Base-by-base conservation (phyloP, 1,140 invertebrate species). In the Aphidius gifuensis region DNA sequence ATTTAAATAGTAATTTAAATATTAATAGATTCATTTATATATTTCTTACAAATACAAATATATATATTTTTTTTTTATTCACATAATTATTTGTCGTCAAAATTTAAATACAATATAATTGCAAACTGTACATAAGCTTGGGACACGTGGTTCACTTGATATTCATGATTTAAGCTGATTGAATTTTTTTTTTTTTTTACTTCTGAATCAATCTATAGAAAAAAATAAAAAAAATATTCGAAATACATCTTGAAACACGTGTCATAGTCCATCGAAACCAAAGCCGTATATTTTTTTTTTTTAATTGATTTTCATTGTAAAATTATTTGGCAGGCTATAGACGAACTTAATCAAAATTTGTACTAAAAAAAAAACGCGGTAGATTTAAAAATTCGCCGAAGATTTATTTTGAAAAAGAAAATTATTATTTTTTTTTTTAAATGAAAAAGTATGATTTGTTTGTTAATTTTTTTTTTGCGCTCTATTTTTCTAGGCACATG, bases 191-290 rank as follows among this genome's bases (percentile, higher is more conserved):
- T 48, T 56, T 56, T 50, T 42, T 9, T 60, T 16, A 44, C n/a
- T 8, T 60, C 16, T 39, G 9, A 49, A 42, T 16, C 48, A 50
- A 32, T 38, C 23, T 5, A 23, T 5, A 23, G 6, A 9, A 21
- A 46, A 40, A 8, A 39, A 16, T 42, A 49, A 38, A 32, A 58
- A 48, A 21, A 45, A 23, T 23, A n/a, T 23, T 45, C 43, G 9
- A 44, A 55, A 64, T 64, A 60, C 23, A 32, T 3, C 23, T 43
- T 38, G 58, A 55, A 42, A 60, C 61, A 75, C 66, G 66, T 72
- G 69, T 77, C 69, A 76, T 79, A 78, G 76, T 79, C 77, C 70
- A 67, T 74, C 71, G 72, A 79, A 79, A 69, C 77, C 77, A 79
- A 79, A 79, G 77, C 71, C 68, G 73, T 72, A 63, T 44, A 11